Evolutionary conservation across 2,888 invertebrate genomes (phyloP), one percentile per base, ranked within the genome.

Genomic region (Orthonychiurus folsomi): DNA sequence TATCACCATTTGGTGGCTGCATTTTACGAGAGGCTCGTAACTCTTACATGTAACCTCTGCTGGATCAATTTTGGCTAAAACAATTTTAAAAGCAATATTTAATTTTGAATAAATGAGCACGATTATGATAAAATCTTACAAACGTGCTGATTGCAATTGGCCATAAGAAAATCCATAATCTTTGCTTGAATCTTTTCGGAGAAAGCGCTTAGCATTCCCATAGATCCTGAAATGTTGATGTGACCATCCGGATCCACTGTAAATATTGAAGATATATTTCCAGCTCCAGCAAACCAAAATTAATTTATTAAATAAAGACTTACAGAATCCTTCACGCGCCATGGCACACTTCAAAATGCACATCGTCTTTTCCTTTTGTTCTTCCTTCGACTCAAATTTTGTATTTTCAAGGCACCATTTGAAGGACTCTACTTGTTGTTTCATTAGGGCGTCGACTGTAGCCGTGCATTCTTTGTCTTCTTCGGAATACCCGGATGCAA

Each of bases 1-100:
- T 21, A 50, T 59, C 5, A 59, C 25, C 12, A 23, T 37, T 18
- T 37, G 21, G n/a, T 28, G 28, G 9, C 28, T 24, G 59, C 59
- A 59, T 50, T 37, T n/a, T 5, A 59, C 50, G 3, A 59, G n/a
- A 5, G 59, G 23, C 5, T 50, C 50, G 23, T 59, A 59, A 59
- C 48, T 59, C 5, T 50, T 59, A 50, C 59, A 59, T 15, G n/a
- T 50, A 3, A 18, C 59, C 20, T 59, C 59, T 23, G 3, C 50
- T 23, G 50, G 48, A 50, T 59, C 25, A 3, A 59, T n/a, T 9
- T 37, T 15, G 15, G 5, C 37, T 52, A n/a, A 52, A 52, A 20
- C 5, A 37, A 37, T 5, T 37, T 9, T 5, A 37, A 37, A 37
- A 5, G 15, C 9, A 37, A 37, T 9, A 9, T 15, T 37, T 37